These are phyloP conservation scores for Aix galericulata DNA, from an alignment of 2,113 vertebrate species.

Conservation along the genomic window DNA sequence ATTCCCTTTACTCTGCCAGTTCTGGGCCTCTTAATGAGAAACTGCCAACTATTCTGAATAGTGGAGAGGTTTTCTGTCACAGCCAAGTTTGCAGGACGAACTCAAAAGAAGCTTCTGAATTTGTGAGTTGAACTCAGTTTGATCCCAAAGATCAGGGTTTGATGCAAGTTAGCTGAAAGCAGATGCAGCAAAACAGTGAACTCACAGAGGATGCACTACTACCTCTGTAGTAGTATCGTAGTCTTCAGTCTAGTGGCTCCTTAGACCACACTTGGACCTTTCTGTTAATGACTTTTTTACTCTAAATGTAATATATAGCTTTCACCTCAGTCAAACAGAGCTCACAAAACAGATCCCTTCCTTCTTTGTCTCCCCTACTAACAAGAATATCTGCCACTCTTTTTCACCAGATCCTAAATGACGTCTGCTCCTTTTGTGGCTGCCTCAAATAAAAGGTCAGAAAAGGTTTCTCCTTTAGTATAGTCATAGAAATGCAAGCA, in stretches of 20 bases:
- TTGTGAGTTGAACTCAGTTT: background rate
- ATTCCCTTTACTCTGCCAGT: background rate
- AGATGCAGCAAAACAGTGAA: background rate
- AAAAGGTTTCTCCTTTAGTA: background rate
- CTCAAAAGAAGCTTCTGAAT: background rate
- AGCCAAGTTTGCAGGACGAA: background rate
- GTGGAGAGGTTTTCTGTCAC: background rate
- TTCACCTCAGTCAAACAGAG: background rate
- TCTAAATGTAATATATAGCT: background rate
- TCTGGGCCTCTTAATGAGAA: constrained; percentile 7
- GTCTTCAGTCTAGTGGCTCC: background rate
- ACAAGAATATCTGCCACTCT: background rate
- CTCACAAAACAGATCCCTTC: background rate
- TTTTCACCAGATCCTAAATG: background rate
- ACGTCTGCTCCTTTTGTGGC: background rate
- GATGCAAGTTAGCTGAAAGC: background rate
- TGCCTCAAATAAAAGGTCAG: background rate
- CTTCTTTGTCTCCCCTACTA: background rate
- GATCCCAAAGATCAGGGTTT: background rate
- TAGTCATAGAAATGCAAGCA: background rate
- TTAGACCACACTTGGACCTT: background rate
- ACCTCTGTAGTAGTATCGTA: background rate
- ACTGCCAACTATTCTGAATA: constrained; percentile 21
- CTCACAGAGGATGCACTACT: background rate
- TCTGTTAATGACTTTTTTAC: background rate